Conservation (phyloP, 2,888 invertebrate genomes). For the Toxonevra muliebris region DNA sequence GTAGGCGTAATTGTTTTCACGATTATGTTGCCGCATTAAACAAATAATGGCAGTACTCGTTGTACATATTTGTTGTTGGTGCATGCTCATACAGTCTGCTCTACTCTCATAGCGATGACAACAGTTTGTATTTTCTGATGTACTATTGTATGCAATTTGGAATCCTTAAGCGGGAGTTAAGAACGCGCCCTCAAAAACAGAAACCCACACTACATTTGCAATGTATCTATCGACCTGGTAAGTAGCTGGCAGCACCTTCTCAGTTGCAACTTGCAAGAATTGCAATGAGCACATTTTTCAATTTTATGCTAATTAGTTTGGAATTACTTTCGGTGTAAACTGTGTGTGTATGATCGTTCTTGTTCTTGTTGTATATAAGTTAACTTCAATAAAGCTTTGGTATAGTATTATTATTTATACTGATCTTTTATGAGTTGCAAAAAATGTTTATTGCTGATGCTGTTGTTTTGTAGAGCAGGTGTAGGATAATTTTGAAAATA, state of each 20-base stretch:
- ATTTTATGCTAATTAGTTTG: slow-evolving; percentile 63
- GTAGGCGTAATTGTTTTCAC: slow-evolving; percentile 64
- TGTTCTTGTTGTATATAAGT: not conserved
- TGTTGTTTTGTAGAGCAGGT: too few relatives aligned
- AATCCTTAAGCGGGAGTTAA: not conserved
- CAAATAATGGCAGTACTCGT: slow-evolving; percentile 42
- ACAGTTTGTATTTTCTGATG: too few relatives aligned
- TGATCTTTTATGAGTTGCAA: too few relatives aligned
- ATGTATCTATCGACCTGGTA: not conserved
- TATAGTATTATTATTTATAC: too few relatives aligned
- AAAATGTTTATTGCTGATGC: too few relatives aligned
- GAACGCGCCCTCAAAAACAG: slow-evolving; percentile 36
- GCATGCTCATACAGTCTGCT: not conserved
- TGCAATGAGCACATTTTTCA: slow-evolving; percentile 57
- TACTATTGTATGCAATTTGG: not conserved
- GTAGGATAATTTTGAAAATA: too few relatives aligned
- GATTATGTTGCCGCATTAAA: slow-evolving; percentile 59
- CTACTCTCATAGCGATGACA: too few relatives aligned
- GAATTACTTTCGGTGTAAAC: slow-evolving; percentile 43
- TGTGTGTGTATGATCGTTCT: slow-evolving; percentile 13
- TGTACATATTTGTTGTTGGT: not conserved
- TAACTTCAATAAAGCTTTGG: too few relatives aligned
- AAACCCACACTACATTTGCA: slow-evolving; percentile 36
- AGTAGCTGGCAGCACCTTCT: slow-evolving; percentile 22
- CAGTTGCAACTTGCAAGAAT: slow-evolving; percentile 34